A percentile compares a stretch with the other conserved stretches of the same genome.
phyloP scores from a whole-genome alignment of 2,888 invertebrate genomes.

The Sepiola atlantica region DNA sequence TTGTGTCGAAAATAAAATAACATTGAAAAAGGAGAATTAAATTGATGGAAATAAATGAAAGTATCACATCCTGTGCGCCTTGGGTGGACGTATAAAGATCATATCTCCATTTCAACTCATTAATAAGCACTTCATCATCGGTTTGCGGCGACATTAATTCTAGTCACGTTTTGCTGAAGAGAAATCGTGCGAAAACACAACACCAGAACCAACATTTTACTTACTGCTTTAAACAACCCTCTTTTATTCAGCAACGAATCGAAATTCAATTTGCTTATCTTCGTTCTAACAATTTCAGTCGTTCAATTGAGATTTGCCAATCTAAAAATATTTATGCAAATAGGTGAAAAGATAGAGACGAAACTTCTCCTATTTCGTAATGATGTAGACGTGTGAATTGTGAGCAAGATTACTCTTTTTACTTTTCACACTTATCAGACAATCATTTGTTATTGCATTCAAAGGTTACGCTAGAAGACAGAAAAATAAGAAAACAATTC shows the following conservation, averaged over 20 bases:
- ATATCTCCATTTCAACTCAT: not conserved
- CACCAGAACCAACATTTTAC: not conserved
- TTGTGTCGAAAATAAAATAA: not conserved
- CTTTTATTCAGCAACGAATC: not conserved
- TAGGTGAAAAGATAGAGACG: not conserved
- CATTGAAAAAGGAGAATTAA: not conserved
- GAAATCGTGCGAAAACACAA: not conserved
- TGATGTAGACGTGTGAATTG: not conserved
- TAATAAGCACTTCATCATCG: not conserved
- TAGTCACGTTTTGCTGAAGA: not conserved
- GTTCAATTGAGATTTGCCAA: not conserved
- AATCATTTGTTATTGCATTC: too few relatives aligned
- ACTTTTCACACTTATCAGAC: too few relatives aligned
- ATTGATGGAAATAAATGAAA: not conserved
- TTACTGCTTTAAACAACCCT: not conserved
- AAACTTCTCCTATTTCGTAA: not conserved
- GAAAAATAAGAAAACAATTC: too few relatives aligned
- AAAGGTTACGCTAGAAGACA: too few relatives aligned
- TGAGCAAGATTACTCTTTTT: not conserved
- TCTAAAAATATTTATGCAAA: not conserved
- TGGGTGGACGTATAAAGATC: not conserved
- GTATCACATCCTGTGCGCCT: not conserved
- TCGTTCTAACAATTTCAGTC: not conserved
- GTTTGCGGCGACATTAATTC: not conserved
- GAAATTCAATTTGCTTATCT: not conserved